Evolutionary conservation across 2,888 invertebrate genomes (phyloP).

Genomic region (Thalpophila matura): DNA sequence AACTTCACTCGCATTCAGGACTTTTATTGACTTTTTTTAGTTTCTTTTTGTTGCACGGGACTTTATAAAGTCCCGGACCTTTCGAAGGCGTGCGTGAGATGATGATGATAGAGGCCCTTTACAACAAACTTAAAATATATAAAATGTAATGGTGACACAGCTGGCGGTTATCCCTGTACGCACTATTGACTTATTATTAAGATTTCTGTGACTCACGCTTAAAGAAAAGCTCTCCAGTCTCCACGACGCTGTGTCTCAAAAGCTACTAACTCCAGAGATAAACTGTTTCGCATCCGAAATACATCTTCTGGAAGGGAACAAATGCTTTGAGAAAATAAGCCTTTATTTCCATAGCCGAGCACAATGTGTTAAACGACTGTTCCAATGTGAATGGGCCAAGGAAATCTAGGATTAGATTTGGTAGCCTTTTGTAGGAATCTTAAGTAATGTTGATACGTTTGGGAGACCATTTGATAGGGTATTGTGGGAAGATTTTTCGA

Average conservation of each 20-base stretch:
- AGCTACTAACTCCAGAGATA: constrained; percentile 78
- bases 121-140: no score
- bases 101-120: no score
- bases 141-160: no score
- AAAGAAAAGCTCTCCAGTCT: constrained; percentile 12
- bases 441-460: constrained; percentile 51
- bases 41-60: no score
- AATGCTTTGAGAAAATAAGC: constrained; percentile 84
- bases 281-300: constrained; percentile 84
- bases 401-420: constrained; percentile 71
- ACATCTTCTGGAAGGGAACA: constrained; percentile 86
- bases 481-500: constrained; percentile 18
- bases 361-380: constrained; percentile 77
- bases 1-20: no score
- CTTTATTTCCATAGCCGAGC: constrained; percentile 76
- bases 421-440: constrained; percentile 53
- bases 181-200: no score
- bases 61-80: no score
- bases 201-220: no score
- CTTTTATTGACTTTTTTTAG: no score
- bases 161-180: no score
- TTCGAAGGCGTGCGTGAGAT: no score
- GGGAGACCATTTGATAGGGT: constrained; percentile 29
- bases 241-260: constrained; percentile 64
- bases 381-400: constrained; percentile 64